Evolutionary conservation across 2,888 invertebrate genomes (phyloP).

Genomic region (Hololepta plana): DNA sequence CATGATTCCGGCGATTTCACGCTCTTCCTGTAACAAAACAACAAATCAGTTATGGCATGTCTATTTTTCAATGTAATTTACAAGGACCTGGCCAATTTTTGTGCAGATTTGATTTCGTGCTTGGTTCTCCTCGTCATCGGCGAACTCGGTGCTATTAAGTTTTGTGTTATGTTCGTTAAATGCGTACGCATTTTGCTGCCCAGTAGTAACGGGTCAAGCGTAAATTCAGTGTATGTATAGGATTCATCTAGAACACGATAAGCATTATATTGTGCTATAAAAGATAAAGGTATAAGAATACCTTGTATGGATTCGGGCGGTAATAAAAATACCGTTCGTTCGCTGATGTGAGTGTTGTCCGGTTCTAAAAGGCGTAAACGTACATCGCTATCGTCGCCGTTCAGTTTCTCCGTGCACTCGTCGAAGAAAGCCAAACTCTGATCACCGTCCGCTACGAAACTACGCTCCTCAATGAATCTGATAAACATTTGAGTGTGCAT

Average conservation of each 20-base stretch:
- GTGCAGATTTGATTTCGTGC: constrained; percentile 86
- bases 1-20: constrained; percentile 56
- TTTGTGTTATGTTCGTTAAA: constrained; percentile 21
- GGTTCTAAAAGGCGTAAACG: constrained; percentile 68
- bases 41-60: neutral
- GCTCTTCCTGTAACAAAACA: constrained; percentile 18
- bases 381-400: constrained; percentile 35
- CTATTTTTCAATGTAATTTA: constrained; percentile 2
- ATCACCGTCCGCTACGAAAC: constrained; percentile 96
- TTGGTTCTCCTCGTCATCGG: constrained; percentile 88
- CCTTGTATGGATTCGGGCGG: constrained; percentile 63
- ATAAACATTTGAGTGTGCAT: constrained; percentile 96
- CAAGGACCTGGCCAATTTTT: constrained; percentile 53
- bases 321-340: constrained; percentile 86
- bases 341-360: constrained; percentile 62
- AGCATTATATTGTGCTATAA: constrained; percentile 1
- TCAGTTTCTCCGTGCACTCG: constrained; percentile 78
- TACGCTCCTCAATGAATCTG: constrained; percentile 94
- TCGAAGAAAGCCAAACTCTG: constrained; percentile 93
- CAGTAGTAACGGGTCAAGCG: constrained; percentile 41
- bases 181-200: constrained; percentile 18
- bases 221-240: constrained; percentile 41
- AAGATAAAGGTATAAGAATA: constrained; percentile 7
- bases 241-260: constrained; percentile 22
- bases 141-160: constrained; percentile 47